Evolutionary conservation across 2,888 invertebrate genomes (phyloP).

Genomic region (Notodonta dromedarius): DNA sequence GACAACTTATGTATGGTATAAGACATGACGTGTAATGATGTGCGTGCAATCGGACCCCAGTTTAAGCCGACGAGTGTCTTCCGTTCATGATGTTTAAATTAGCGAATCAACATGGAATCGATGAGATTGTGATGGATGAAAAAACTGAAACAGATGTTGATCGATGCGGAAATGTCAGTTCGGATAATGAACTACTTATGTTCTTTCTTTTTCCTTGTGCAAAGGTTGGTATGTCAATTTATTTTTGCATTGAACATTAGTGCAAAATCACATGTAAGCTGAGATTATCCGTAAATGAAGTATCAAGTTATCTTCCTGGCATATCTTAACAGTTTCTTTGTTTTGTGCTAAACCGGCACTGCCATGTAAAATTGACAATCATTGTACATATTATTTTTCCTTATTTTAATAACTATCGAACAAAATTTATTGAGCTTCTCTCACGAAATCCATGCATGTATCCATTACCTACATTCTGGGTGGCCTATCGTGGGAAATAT

Average conservation of each 20-base stretch:
- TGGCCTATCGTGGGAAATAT: constrained; percentile 45
- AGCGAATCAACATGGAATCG: constrained; percentile 18
- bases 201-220: no score
- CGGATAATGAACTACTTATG: not conserved
- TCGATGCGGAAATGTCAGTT: not conserved
- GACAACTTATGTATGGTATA: constrained; percentile 12
- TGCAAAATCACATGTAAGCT: no score
- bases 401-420: constrained; percentile 18
- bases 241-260: no score
- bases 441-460: constrained; percentile 37
- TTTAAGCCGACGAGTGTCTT: constrained; percentile 37
- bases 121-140: not conserved
- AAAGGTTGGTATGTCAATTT: no score
- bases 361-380: not conserved
- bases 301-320: no score
- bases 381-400: constrained; percentile 11
- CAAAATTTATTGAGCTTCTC: constrained; percentile 29
- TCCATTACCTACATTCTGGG: constrained; percentile 39
- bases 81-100: constrained; percentile 39
- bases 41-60: constrained; percentile 23
- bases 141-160: not conserved
- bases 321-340: not conserved
- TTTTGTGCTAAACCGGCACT: not conserved
- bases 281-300: no score
- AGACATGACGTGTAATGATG: constrained; percentile 19